A percentile compares a stretch with the other conserved stretches of the same genome.
These are phyloP conservation scores for Plestiodon gilberti DNA, from an alignment of 2,113 vertebrate genomes.

Conservation along the genomic window DNA sequence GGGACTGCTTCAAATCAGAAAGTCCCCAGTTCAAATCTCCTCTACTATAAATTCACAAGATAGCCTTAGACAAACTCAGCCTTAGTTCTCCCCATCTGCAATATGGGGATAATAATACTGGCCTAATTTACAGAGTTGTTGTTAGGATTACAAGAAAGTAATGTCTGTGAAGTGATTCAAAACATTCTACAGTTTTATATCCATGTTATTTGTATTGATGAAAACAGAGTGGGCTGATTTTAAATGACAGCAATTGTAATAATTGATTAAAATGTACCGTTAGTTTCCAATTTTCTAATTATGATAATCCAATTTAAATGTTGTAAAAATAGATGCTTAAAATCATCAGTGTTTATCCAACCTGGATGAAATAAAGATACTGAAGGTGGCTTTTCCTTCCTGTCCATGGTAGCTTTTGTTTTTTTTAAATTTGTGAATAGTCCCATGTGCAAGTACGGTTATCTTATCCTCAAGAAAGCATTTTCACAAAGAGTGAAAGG, in stretches of 20 bases:
- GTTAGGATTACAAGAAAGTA: too few relatives aligned
- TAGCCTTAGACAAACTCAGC: too few relatives aligned
- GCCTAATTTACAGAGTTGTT: too few relatives aligned
- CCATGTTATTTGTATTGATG: background rate
- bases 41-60: too few relatives aligned
- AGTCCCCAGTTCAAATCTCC: too few relatives aligned
- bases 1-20: too few relatives aligned
- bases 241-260: background rate
- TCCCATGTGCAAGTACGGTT: background rate
- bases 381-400: background rate
- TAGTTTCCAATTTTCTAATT: background rate
- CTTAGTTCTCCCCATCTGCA: too few relatives aligned
- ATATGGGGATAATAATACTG: too few relatives aligned
- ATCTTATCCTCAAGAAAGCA: background rate
- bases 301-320: background rate
- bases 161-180: too few relatives aligned
- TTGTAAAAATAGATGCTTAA: background rate
- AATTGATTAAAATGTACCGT: background rate
- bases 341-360: background rate
- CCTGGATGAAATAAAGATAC: background rate
- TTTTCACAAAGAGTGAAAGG: background rate
- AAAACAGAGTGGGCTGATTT: background rate
- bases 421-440: background rate
- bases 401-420: background rate
- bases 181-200: background rate